These are phyloP conservation scores for Theristicus caerulescens DNA, from an alignment of 2,113 vertebrate genomes.

Conservation along the genomic window DNA sequence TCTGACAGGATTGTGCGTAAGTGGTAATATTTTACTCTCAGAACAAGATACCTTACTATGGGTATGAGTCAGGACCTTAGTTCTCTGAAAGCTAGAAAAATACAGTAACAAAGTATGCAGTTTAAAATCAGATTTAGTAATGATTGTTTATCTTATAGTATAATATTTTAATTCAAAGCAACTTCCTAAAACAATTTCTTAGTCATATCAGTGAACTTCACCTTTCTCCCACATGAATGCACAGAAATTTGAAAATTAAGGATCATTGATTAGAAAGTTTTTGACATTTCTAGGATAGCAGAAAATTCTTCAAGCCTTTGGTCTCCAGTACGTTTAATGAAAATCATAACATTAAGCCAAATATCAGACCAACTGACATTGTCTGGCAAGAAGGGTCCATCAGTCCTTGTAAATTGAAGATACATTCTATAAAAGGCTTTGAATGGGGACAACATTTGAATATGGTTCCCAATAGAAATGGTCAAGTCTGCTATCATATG, in stretches of 20 bases:
- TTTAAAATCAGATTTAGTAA: not conserved
- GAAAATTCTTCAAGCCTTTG: not conserved
- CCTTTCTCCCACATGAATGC: not conserved
- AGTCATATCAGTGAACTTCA: not conserved
- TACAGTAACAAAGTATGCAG: not conserved
- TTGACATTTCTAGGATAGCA: not conserved
- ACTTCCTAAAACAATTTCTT: not conserved
- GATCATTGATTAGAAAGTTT: not conserved
- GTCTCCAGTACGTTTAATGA: not conserved
- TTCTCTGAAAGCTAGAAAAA: not conserved
- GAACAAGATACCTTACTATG: not conserved
- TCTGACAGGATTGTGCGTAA: not conserved
- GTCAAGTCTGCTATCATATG: not conserved
- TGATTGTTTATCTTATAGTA: not conserved
- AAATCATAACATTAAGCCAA: not conserved
- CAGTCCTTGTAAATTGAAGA: not conserved
- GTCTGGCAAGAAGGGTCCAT: not conserved
- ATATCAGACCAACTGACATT: not conserved
- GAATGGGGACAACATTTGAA: not conserved
- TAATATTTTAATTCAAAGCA: not conserved
- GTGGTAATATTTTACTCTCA: not conserved
- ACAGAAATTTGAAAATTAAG: not conserved
- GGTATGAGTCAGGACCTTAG: not conserved
- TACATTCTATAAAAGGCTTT: not conserved
- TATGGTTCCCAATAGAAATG: not conserved